Evolutionary conservation across 2,113 vertebrate genomes (phyloP).

Genomic region (Pelodiscus sinensis): DNA sequence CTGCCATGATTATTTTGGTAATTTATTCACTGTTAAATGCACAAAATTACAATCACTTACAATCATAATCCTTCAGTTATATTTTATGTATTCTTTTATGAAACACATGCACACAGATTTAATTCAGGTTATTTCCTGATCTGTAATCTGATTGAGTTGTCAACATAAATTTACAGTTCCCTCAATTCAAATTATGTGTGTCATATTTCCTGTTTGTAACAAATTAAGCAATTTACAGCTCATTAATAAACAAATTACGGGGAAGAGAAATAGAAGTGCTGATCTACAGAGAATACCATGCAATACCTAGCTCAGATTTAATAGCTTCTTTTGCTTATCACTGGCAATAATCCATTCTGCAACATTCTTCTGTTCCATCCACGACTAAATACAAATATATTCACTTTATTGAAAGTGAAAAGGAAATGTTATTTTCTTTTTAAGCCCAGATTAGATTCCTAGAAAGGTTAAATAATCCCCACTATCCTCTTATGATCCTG

Average conservation of each 20-base stretch:
- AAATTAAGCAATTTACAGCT: slow-evolving; percentile 28
- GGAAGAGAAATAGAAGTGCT: background rate
- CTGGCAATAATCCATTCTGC: background rate
- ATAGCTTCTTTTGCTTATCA: background rate
- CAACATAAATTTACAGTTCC: background rate
- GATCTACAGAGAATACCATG: background rate
- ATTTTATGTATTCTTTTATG: background rate
- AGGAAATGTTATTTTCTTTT: background rate
- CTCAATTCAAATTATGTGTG: background rate
- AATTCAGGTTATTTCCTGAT: background rate
- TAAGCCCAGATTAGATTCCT: background rate
- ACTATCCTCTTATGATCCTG: too few relatives aligned
- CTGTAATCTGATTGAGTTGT: background rate
- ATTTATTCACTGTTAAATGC: too few relatives aligned
- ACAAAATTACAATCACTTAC: background rate
- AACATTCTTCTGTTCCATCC: background rate
- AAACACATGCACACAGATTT: background rate
- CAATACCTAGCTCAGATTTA: background rate
- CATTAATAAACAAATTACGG: background rate
- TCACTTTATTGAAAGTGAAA: background rate
- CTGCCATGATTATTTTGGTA: too few relatives aligned
- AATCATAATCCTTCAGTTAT: background rate
- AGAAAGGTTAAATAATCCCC: background rate
- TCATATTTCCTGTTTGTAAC: background rate
- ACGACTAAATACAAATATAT: background rate